Evolutionary conservation across 2,113 vertebrate genomes (phyloP).

Genomic region (Oreochromis spilurus): DNA sequence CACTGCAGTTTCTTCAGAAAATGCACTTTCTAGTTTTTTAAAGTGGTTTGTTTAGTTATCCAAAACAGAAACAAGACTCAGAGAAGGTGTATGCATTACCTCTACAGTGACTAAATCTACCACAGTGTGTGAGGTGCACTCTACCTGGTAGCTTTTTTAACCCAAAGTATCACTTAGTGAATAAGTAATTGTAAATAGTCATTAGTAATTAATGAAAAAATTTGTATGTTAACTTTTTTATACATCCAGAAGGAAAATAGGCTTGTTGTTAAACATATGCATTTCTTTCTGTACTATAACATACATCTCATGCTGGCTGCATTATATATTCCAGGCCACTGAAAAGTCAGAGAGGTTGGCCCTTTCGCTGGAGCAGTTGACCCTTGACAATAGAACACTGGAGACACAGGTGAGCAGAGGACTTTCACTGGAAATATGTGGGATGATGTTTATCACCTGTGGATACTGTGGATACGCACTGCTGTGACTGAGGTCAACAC

Average conservation of each 20-base stretch:
- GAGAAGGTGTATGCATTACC: neutral
- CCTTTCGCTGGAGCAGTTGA: constrained; percentile 36
- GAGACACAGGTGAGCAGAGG: constrained; percentile 59
- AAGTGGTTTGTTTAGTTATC: neutral
- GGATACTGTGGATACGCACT: neutral
- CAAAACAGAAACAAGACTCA: neutral
- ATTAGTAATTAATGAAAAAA: neutral
- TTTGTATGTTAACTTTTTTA: neutral
- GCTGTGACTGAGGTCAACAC: neutral
- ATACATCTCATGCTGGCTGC: neutral
- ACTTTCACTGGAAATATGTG: neutral
- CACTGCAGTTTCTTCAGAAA: no score
- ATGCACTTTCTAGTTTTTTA: accelerated
- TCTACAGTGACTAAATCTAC: neutral
- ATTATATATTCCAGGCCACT: constrained; percentile 18
- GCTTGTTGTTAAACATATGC: neutral
- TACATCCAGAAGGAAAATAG: neutral
- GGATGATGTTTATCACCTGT: neutral
- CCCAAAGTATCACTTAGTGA: neutral
- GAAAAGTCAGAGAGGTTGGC: constrained; percentile 15
- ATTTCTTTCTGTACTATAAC: neutral
- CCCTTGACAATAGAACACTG: constrained; percentile 39
- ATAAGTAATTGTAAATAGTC: neutral
- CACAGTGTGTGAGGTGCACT: neutral
- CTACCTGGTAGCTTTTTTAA: neutral